phyloP scores from a whole-genome alignment of 2,888 invertebrate genomes.

The Erebia ligea region DNA sequence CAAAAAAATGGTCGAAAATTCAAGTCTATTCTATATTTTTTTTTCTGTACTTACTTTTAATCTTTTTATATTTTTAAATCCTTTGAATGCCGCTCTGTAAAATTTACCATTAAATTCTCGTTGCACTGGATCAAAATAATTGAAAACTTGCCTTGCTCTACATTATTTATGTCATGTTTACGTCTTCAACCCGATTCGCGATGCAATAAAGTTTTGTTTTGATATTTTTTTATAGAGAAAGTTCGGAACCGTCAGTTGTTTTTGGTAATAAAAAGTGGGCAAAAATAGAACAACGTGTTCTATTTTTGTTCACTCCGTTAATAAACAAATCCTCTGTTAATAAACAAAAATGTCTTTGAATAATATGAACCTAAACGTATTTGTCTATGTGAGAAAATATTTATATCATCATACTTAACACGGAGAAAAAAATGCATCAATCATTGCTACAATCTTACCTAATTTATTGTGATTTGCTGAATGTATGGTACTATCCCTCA shows the following conservation, averaged over 20 bases:
- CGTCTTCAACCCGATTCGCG: slow-evolving; percentile 26
- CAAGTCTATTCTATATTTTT: too few species aligned
- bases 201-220: slow-evolving; percentile 29
- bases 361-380: too few species aligned
- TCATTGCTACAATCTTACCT: too few species aligned
- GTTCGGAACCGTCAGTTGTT: background rate
- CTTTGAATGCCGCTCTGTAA: background rate
- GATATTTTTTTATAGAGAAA: background rate
- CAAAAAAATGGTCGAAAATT: too few species aligned
- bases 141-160: slow-evolving; percentile 34
- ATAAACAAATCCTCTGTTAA: too few species aligned
- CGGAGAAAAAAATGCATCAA: too few species aligned
- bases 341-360: too few species aligned
- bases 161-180: slow-evolving; percentile 33
- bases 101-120: background rate
- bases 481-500: too few species aligned
- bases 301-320: too few species aligned
- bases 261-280: background rate
- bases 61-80: background rate
- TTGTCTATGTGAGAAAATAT: background rate
- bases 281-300: too few species aligned
- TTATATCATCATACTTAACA: too few species aligned
- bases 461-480: too few species aligned
- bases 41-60: background rate
- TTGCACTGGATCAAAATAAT: slow-evolving; percentile 30